Evolutionary conservation across 2,888 invertebrate genomes (phyloP).

Genomic region (Stegana nigrithorax): DNA sequence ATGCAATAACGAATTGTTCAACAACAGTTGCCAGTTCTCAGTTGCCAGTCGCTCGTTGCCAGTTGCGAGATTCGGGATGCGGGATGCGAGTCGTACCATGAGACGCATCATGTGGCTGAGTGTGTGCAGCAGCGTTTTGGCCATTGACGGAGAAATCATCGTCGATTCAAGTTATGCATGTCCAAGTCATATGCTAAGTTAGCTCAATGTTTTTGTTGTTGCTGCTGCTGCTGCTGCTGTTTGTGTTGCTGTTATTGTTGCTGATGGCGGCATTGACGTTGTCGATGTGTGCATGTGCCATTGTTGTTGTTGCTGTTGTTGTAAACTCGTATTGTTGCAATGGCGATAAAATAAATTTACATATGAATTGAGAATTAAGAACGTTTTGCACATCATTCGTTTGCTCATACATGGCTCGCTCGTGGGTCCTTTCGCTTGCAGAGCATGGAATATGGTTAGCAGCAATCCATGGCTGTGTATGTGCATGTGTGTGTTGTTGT

Average conservation of each 20-base stretch:
- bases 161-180: neutral
- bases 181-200: too few species aligned
- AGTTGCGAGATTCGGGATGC: neutral
- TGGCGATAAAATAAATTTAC: slow-evolving; percentile 69
- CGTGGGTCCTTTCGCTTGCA: too few species aligned
- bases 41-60: neutral
- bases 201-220: neutral
- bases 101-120: neutral
- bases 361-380: slow-evolving; percentile 69
- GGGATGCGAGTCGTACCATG: neutral
- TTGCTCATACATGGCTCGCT: neutral
- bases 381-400: slow-evolving; percentile 64
- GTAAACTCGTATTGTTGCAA: slow-evolving; percentile 50
- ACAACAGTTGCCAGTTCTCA: neutral
- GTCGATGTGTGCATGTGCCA: neutral
- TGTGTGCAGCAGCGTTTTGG: too few species aligned
- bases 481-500: too few species aligned
- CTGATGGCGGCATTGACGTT: slow-evolving; percentile 14
- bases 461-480: too few species aligned
- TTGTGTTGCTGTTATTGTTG: neutral
- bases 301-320: slow-evolving; percentile 10
- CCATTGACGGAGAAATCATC: neutral
- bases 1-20: slow-evolving; percentile 46
- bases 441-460: too few species aligned
- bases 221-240: neutral